Base-by-base conservation (phyloP, 2,888 invertebrate species). In the Tetragonula carbonaria region DNA sequence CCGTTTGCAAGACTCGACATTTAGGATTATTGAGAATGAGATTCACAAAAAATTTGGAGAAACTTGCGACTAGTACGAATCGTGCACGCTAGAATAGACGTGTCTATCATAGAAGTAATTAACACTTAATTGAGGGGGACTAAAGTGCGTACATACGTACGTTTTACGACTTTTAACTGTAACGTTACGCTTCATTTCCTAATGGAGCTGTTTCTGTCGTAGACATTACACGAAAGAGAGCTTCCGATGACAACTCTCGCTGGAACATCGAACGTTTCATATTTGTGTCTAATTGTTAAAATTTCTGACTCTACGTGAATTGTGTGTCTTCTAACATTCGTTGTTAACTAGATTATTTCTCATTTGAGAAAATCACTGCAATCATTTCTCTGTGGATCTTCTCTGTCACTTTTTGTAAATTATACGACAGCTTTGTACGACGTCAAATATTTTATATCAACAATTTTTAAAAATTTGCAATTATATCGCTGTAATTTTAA, bases 81-180 rank as follows among this genome's bases (percentile, higher is more conserved):
- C 55, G 57, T 38, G 13, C 33, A 13, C 6, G 55, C 38, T 6
- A 53, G n/a, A 38, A 51, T 23, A 33, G 4, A 33, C 65, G 53
- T 74, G 5, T n/a, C 13, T n/a, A 38, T 50, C 21, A 14, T 38
- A n/a, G 23, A 65, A 74, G 18, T 63, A 65, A 53, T 74, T 74
- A 74, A 74, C 53, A 38, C 33, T n/a, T 65, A 65, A 65, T 62
- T 62, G 62, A 62, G 73, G 21, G 6, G 21, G 14, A 73, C 28
- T 62, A 50, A 73, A 62, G 62, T 28, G 72, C 72, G 72, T 4
- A 2, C 45, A n/a, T 28, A 45, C 45, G 72, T 50, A 45, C 45
- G 72, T 23, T 23, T 23, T 23, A 23, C 23, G 23, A 8, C 72
- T 59, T 11, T 45, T 45, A 59, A 72, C 59, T 3, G 57, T 28